phyloP scores from a whole-genome alignment of 1,140 invertebrate genomes.

The Doryteuthis pealeii region DNA sequence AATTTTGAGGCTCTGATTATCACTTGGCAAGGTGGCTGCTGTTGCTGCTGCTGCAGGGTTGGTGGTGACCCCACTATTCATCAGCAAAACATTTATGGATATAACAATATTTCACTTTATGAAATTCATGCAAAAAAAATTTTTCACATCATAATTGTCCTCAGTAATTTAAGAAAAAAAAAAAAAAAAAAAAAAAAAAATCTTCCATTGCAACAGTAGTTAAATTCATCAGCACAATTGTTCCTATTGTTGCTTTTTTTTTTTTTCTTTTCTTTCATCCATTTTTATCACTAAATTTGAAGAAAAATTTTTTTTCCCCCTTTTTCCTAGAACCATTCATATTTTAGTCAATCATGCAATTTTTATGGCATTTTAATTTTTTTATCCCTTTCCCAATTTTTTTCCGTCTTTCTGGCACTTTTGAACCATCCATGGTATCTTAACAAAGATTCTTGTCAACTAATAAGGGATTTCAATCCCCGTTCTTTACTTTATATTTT shows the following conservation, averaged over 20 bases:
- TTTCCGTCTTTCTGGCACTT: background rate
- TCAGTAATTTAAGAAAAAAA: too few relatives aligned
- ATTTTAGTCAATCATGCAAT: background rate
- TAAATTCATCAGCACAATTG: background rate
- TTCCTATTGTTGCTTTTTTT: background rate
- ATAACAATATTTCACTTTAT: background rate
- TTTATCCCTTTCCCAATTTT: background rate
- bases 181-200: too few relatives aligned
- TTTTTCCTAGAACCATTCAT: too few relatives aligned
- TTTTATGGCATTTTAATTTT: background rate
- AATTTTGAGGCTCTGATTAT: too few relatives aligned
- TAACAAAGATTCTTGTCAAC: background rate
- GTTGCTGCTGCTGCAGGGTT: too few relatives aligned
- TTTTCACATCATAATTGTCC: slow-evolving; percentile 3
- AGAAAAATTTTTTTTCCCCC: too few relatives aligned
- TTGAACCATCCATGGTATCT: background rate
- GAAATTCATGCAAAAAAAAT: background rate
- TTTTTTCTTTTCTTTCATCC: background rate
- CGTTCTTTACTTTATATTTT: too few relatives aligned
- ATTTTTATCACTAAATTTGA: background rate
- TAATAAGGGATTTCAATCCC: too few relatives aligned
- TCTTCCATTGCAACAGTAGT: slow-evolving; percentile 3
- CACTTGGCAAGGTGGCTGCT: too few relatives aligned
- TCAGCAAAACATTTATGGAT: too few relatives aligned
- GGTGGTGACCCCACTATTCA: too few relatives aligned